Base-by-base conservation (phyloP, 2,888 invertebrate genomes). In the Nymphalis polychloros region DNA sequence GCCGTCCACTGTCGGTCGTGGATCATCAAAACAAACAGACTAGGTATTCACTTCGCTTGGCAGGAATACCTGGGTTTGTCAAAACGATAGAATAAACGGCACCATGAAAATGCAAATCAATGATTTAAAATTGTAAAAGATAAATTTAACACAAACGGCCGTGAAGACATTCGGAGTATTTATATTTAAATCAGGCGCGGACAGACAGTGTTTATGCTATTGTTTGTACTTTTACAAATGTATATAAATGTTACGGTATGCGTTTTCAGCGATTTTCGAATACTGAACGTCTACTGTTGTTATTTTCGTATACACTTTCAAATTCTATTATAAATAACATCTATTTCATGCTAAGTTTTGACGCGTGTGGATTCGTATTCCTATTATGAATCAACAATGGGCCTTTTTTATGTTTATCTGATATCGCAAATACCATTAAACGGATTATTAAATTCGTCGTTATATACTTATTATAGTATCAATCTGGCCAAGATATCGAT, bases 151-250 rank as follows among this genome's bases (percentile, higher is more conserved):
- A 52, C 59, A 59, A 59, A 64, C 64, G 64, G 50, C 52, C 65
- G 57, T 41, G 65, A 64, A 65, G 59, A 59, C 65, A 59, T 65
- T 64, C 64, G 35, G 50, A 50, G 57, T 48, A 20, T 50, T 59
- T 64, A 64, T 65, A 59, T 65, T 65, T 59, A 59, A 65, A 27
- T 46, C 17, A 7, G 50, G 10, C 65, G 50, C 35, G 50, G 57
- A 46, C 50, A 52, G 50, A 59, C 59, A 16, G 27, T 50, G 49
- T 65, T 65, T 65, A 59, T 65, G 59, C 59, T 50, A 59, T 59
- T 46, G 65, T 65, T 35, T 52, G 48, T 50, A 31, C 31, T 65
- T 55, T 20, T 46, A 27, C 35, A 35, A 19, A 19, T 52, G 35
- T 31, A 16, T 49, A 19, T 41, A 35, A 35, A 27, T 23, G 23